These are phyloP conservation scores for Oncorhynchus mykiss DNA, from an alignment of 2,113 vertebrate genomes.

Conservation along the genomic window DNA sequence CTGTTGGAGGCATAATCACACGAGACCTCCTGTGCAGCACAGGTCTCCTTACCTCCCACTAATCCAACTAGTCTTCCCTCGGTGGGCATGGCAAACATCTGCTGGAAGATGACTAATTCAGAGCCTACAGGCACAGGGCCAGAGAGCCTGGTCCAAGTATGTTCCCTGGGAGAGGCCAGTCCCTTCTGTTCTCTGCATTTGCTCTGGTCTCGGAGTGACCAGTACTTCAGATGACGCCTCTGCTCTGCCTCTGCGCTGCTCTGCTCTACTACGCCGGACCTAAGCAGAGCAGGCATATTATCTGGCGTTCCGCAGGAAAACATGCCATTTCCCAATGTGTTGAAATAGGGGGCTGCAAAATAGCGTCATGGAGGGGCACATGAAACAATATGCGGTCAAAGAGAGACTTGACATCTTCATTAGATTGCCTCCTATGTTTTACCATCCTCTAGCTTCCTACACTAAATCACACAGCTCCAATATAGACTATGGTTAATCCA, in stretches of 20 bases:
- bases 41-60: slow-evolving; percentile 11
- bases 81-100: slow-evolving; percentile 3
- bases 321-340: slow-evolving; percentile 34
- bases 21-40: not conserved
- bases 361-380: slow-evolving; percentile 7
- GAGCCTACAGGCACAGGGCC: not conserved
- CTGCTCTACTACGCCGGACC: not conserved
- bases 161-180: slow-evolving; percentile 1
- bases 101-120: slow-evolving; percentile 32
- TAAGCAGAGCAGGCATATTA: not conserved
- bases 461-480: slow-evolving; percentile 33
- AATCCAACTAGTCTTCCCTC: not conserved
- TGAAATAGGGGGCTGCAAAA: slow-evolving; percentile 12
- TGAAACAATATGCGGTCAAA: not conserved
- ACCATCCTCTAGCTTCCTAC: not conserved
- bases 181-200: slow-evolving; percentile 15
- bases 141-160: not conserved
- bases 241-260: too few relatives aligned
- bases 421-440: not conserved
- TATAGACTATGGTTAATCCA: slow-evolving; percentile 33
- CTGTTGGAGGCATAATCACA: not conserved
- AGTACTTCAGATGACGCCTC: slow-evolving; percentile 7
- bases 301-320: slow-evolving; percentile 17
- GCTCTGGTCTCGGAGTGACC: too few relatives aligned
- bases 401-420: not conserved